Base-by-base conservation (phyloP, 2,797 vertebrate species). In the Loris lydekkerianus region DNA sequence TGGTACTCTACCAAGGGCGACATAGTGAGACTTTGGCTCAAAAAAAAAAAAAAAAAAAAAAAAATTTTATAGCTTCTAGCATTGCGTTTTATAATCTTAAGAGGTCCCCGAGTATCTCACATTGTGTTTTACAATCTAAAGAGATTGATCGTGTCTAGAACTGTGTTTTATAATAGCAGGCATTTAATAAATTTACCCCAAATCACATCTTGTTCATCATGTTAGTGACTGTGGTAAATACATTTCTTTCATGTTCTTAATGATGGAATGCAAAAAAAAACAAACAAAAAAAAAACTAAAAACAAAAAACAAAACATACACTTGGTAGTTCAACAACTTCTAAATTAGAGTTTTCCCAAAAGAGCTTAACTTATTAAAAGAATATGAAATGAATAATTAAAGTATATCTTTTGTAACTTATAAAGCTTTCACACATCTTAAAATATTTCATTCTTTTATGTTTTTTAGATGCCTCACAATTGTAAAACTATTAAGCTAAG, bases 281-380 rank as follows among this genome's bases (percentile, higher is more conserved):
- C n/a, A n/a, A n/a, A n/a, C n/a, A 3, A 49, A 2, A 49, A 10
- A 34, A 34, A 34, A 34, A 34, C 34, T 34, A 34, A 34, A 34
- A 34, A 34, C 34, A 34, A 34, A 34, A 34, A 34, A 34, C 34
- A 34, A 34, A 49, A 88, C 17, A 83, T 9, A 84, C 5, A 81
- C 25, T 63, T 61, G 11, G 20, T 84, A 53, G 20, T 87, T 90
- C n/a, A 90, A 93, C 20, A 82, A 82, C 86, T 93, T 80, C 86
- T 58, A 88, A 95, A 94, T 82, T 40, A 72, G 18, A 23, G 25
- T 40, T 73, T 96, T 92, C 60, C 69, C 78, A 7, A 81, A 94
- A 93, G 56, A 31, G 56, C 10, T 85, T 78, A 81, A 60, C 23
- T 93, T 88, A 88, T 17, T 53, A 75, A 92, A 93, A 82, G 37